These are phyloP conservation scores for Lordiphosa stackelbergi DNA, from an alignment of 1,140 invertebrate genomes.

Conservation along the genomic window DNA sequence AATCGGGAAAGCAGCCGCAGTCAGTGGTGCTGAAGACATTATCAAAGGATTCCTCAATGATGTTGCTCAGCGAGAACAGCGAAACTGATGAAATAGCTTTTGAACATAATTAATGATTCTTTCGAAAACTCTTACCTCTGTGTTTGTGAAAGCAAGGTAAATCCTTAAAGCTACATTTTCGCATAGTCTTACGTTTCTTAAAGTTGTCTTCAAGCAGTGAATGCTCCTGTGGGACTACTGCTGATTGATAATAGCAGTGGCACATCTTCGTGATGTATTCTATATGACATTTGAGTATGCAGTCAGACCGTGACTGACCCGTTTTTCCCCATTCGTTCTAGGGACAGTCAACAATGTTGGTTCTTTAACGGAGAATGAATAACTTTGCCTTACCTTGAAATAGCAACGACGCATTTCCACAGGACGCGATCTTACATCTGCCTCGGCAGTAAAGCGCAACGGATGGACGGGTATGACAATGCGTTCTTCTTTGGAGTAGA, in stretches of 20 bases:
- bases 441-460: conserved; percentile 41
- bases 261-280: conserved; percentile 41
- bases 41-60: conserved; percentile 55
- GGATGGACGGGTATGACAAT: conserved; percentile 52
- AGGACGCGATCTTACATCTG: conserved; percentile 44
- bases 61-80: conserved; percentile 59
- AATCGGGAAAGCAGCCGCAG: conserved; percentile 57
- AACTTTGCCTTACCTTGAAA: conserved; percentile 21
- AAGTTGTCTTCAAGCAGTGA: too few relatives aligned
- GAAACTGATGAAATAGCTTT: conserved; percentile 19
- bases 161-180: conserved; percentile 23
- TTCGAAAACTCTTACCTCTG: conserved; percentile 14
- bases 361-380: neutral
- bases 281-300: conserved; percentile 45
- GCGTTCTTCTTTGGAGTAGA: conserved; percentile 45
- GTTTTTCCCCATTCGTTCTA: conserved; percentile 19
- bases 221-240: neutral
- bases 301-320: conserved; percentile 27
- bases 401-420: conserved; percentile 49
- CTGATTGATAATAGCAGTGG: conserved; percentile 19
- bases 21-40: conserved; percentile 42
- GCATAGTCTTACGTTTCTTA: neutral
- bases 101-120: neutral
- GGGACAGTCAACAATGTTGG: neutral
- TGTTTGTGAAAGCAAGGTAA: conserved; percentile 36